Percentiles rank a stretch among this genome's conserved stretches.
phyloP scores from a whole-genome alignment of 2,888 invertebrate genomes.

The Sinodicranocentrus sp. region DNA sequence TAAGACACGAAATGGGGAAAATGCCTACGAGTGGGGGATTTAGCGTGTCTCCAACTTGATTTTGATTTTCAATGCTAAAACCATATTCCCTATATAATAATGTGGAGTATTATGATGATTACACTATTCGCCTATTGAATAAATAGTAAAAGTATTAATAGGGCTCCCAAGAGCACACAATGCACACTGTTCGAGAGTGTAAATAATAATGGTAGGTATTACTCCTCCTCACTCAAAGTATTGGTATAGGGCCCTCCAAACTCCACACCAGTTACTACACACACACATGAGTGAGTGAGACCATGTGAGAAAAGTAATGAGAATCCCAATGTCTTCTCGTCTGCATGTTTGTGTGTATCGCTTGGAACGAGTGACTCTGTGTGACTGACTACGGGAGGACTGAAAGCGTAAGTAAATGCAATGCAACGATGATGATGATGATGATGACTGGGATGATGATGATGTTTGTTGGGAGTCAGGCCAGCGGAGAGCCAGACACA shows the following conservation, averaged over 20 bases:
- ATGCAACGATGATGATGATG: slow-evolving; percentile 25
- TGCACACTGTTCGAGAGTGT: background rate
- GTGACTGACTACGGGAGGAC: slow-evolving; percentile 20
- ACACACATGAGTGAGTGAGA: slow-evolving; percentile 31
- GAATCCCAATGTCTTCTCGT: slow-evolving; percentile 9
- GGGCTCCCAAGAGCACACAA: background rate
- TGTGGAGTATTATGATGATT: background rate
- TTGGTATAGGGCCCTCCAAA: slow-evolving; percentile 5
- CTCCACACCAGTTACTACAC: background rate
- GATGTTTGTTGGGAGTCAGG: slow-evolving; percentile 21
- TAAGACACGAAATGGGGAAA: slow-evolving; percentile 34
- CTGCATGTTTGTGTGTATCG: slow-evolving; percentile 8
- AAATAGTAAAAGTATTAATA: slow-evolving; percentile 48
- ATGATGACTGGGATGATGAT: slow-evolving; percentile 33
- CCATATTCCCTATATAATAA: slow-evolving; percentile 17
- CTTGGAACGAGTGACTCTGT: slow-evolving; percentile 26
- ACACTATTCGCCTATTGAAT: slow-evolving; percentile 27
- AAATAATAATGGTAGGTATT: too few relatives aligned
- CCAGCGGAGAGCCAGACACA: slow-evolving; percentile 38
- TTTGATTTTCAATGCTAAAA: slow-evolving; percentile 49
- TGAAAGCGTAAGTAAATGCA: slow-evolving; percentile 2
- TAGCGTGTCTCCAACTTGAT: background rate
- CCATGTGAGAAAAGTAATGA: slow-evolving; percentile 46
- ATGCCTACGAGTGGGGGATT: background rate
- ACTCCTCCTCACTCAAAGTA: too few relatives aligned